phyloP scores from a whole-genome alignment of 2,797 vertebrate genomes.

The Pogoniulus pusillus region DNA sequence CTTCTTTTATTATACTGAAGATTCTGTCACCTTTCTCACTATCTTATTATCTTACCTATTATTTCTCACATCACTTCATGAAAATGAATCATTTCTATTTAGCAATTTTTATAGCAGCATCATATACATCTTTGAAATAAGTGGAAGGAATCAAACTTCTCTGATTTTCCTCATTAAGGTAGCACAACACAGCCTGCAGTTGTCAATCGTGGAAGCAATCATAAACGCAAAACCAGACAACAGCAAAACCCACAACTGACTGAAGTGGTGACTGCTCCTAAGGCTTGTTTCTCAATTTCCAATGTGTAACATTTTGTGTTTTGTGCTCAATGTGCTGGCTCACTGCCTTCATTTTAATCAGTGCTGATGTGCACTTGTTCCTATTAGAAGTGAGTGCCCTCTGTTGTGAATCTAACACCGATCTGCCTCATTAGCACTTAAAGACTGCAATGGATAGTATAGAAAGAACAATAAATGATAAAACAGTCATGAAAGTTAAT shows the following conservation, averaged over 20 bases:
- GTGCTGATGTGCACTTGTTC: background rate
- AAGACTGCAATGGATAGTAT: background rate
- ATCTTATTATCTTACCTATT: background rate
- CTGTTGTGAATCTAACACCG: background rate
- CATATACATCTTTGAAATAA: background rate
- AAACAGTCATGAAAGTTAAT: background rate
- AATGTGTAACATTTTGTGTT: background rate
- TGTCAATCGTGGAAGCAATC: background rate
- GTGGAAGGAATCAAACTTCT: background rate
- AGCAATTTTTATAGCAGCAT: background rate
- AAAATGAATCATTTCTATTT: background rate
- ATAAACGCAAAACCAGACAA: background rate
- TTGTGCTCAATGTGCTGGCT: background rate
- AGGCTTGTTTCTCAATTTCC: background rate
- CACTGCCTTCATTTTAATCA: background rate
- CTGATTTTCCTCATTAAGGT: background rate
- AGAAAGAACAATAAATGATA: background rate
- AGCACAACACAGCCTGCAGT: background rate
- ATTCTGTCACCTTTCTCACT: background rate
- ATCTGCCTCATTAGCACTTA: background rate
- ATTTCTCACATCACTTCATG: background rate
- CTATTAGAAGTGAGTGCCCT: background rate
- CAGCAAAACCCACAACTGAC: background rate
- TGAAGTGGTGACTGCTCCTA: background rate
- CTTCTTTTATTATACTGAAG: background rate